Evolutionary conservation across 2,888 invertebrate genomes (phyloP).

Genomic region (Cordilura impudica): DNA sequence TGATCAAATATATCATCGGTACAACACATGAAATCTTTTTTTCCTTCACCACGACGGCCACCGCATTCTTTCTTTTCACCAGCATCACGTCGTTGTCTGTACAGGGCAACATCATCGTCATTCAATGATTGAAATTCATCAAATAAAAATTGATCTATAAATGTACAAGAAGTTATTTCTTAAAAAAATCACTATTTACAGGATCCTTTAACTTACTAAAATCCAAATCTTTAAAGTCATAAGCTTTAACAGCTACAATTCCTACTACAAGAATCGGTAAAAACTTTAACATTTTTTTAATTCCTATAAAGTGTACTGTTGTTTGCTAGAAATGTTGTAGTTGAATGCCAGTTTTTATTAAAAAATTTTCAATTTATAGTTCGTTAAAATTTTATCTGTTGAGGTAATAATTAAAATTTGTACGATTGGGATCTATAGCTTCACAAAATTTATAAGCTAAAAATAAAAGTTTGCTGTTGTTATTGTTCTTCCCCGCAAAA

Average conservation of each 20-base stretch:
- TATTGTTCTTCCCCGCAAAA: neutral
- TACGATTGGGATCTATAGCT: neutral
- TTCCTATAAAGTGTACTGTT: neutral
- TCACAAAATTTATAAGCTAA: neutral
- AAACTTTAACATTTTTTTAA: constrained; percentile 63
- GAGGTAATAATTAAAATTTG: neutral
- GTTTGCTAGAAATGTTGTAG: neutral
- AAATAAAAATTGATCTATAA: constrained; percentile 67
- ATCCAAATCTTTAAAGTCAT: constrained; percentile 67
- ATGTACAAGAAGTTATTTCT: neutral
- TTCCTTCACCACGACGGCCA: constrained; percentile 41
- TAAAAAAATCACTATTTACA: neutral
- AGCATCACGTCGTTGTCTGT: constrained; percentile 59
- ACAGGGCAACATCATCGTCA: constrained; percentile 20
- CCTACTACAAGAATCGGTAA: constrained; percentile 53
- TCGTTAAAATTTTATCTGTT: constrained; percentile 5
- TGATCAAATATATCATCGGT: constrained; percentile 61
- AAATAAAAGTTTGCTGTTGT: neutral
- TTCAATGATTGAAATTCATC: constrained; percentile 60
- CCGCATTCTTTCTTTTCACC: constrained; percentile 39
- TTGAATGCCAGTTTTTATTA: constrained; percentile 18
- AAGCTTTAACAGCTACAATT: constrained; percentile 59
- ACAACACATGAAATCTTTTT: constrained; percentile 65
- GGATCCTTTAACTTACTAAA: constrained; percentile 64
- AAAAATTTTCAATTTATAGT: constrained; percentile 19